Percentiles rank a stretch among this genome's conserved stretches.
Conservation (phyloP, 2,797 vertebrate genomes). For the Cynopterus sphinx region DNA sequence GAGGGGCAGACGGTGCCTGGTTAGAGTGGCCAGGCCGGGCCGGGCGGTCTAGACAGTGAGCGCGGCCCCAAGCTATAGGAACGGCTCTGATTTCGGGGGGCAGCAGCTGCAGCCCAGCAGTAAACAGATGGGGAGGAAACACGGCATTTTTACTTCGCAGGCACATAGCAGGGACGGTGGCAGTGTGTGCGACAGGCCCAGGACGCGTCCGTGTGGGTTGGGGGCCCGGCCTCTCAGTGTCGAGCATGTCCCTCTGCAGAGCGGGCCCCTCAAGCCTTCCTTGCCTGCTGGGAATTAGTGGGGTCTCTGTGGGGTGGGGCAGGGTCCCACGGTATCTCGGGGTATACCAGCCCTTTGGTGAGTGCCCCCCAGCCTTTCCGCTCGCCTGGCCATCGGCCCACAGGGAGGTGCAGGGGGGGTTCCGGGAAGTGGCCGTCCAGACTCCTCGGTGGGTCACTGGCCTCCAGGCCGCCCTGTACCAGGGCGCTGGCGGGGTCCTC, state of each 20-base stretch:
- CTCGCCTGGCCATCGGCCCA: accelerated
- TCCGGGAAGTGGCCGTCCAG: not conserved
- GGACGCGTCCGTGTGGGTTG: not conserved
- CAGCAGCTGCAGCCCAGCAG: no score
- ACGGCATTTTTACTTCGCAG: accelerated
- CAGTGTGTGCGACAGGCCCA: accelerated
- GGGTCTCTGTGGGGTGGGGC: not conserved
- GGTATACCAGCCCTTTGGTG: not conserved
- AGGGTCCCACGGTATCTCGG: not conserved
- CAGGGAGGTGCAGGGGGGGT: accelerated
- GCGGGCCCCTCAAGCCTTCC: no score
- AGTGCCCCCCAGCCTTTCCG: not conserved
- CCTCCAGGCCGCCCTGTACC: not conserved
- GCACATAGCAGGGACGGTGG: no score
- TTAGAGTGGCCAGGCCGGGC: not conserved
- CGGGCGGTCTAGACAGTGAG: accelerated
- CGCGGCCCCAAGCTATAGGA: not conserved
- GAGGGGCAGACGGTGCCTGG: no score
- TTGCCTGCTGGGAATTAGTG: not conserved
- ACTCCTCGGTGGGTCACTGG: accelerated
- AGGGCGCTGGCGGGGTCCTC: no score
- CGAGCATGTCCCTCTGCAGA: not conserved
- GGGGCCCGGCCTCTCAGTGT: accelerated
- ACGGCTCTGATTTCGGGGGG: not conserved
- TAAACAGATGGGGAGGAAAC: not conserved